Evolutionary conservation across 1,140 invertebrate genomes (phyloP).

Genomic region (Drosophila teissieri): DNA sequence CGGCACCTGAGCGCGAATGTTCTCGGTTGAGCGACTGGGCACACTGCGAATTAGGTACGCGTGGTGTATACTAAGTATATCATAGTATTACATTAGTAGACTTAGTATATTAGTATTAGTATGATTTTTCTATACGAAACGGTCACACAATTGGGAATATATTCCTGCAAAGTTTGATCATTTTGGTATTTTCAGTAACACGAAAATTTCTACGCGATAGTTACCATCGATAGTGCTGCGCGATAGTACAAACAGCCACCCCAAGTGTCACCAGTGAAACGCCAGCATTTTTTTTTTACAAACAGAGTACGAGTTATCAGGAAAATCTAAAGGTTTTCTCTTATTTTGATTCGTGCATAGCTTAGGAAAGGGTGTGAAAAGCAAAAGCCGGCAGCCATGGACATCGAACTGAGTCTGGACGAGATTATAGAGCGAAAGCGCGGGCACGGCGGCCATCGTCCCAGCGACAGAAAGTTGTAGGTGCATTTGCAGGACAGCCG

Average conservation of each 20-base stretch:
- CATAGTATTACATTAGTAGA: too few species aligned
- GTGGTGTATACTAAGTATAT: too few species aligned
- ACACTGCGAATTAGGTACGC: background rate
- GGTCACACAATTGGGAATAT: too few species aligned
- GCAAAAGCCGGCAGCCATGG: conserved; percentile 20
- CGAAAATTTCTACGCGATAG: background rate
- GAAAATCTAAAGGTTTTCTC: too few species aligned
- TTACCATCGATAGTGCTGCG: background rate
- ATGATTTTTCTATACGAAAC: too few species aligned
- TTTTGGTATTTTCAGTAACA: too few species aligned
- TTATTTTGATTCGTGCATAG: background rate
- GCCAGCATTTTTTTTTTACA: background rate
- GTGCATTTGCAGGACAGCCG: conserved; percentile 17
- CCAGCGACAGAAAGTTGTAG: conserved; percentile 61
- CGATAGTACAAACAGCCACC: background rate
- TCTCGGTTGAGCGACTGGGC: background rate
- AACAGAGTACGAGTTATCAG: background rate
- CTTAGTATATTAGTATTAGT: too few species aligned
- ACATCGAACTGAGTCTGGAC: conserved; percentile 64
- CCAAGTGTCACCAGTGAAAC: background rate
- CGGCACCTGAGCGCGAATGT: background rate
- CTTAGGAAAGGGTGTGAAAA: conserved; percentile 2
- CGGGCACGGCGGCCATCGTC: conserved; percentile 25
- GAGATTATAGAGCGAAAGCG: conserved; percentile 71
- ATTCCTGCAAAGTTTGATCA: too few species aligned